Evolutionary conservation across 1,140 invertebrate species (phyloP), one percentile per base, ranked within the genome.

Genomic region (Drosophila parabipectinata): DNA sequence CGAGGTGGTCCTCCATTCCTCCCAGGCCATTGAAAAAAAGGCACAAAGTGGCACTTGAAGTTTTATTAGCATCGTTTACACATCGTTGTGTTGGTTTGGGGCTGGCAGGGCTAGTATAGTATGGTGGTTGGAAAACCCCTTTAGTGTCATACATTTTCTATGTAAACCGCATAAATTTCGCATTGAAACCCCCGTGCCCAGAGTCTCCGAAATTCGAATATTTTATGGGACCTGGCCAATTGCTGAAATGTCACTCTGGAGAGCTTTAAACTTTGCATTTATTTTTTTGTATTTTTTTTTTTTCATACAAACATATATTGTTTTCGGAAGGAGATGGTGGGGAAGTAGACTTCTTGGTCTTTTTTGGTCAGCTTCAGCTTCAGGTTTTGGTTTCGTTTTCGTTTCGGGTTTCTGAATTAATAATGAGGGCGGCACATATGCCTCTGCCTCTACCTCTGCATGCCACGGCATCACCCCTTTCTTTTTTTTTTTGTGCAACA

Each of bases 181-280:
- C 68, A 77, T 80, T 54, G 58, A 62, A 72, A 80, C 47, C 80
- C 47, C 44, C 44, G 0, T 18, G 0, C 18, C 6, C 6, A 3
- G 44, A 15, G 15, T 9, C 44, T 21, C 0, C 21, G 18, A 18
- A 21, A 21, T 21, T 50, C 52, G 45, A 41, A 55, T 68, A 91
- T 84, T 90, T 90, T 88, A 91, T 91, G 80, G 66, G 69, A 76
- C 82, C 78, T 83, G 78, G 80, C 89, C 89, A 91, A 91, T 91
- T 91, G 77, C 51, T 59, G 77, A 73, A 91, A 91, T 91, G 90
- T 90, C 85, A 91, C 90, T 91, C 90, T 81, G 62, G 89, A 91
- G 90, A 88, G 79, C 82, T 82, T 89, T 83, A 89, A 88, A 89
- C 71, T n/a, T 3, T 34, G 32, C 39, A 24, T 28, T 21, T 24